phyloP scores from a whole-genome alignment of 2,888 invertebrate genomes.

The Amphimallon solstitiale region DNA sequence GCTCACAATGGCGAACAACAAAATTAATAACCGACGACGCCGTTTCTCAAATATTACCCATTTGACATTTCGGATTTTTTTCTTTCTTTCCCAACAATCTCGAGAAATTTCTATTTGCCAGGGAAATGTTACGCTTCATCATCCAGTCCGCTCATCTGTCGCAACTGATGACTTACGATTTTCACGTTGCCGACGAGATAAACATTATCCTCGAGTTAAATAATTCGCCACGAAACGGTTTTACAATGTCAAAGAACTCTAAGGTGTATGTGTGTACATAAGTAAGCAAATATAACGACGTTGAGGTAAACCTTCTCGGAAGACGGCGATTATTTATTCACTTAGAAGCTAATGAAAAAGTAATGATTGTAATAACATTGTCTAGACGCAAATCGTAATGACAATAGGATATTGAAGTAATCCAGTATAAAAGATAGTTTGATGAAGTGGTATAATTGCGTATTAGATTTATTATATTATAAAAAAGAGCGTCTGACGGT shows the following conservation, averaged over 20 bases:
- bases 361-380: constrained; percentile 9
- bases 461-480: no score
- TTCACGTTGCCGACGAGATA: not conserved
- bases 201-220: constrained; percentile 6
- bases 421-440: no score
- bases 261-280: not conserved
- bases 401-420: not conserved
- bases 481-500: no score
- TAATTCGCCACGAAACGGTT: constrained; percentile 3
- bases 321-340: not conserved
- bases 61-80: not conserved
- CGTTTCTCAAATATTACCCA: not conserved
- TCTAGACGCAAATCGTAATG: constrained; percentile 9
- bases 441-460: no score
- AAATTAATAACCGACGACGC: constrained; percentile 2
- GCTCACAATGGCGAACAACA: not conserved
- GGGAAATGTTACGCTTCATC: not conserved
- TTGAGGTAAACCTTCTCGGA: not conserved
- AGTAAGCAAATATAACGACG: not conserved
- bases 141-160: not conserved
- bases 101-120: not conserved
- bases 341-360: constrained; percentile 12
- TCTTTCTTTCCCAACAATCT: no score
- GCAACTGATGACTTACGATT: not conserved
- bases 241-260: not conserved